Evolutionary conservation across 1,140 invertebrate genomes (phyloP).

Genomic region (Apolygus lucorum): DNA sequence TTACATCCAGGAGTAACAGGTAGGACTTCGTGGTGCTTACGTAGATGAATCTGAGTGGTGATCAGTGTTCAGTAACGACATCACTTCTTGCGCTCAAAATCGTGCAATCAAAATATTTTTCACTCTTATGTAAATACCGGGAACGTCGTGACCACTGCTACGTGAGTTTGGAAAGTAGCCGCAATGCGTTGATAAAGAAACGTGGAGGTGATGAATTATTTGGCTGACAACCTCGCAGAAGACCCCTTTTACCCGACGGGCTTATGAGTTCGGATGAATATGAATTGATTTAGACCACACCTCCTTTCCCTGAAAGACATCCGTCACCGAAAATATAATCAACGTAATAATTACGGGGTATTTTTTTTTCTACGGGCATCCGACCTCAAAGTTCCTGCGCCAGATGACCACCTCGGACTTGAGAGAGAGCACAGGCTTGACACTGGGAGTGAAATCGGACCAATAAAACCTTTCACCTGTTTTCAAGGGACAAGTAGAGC

Average conservation of each 20-base stretch:
- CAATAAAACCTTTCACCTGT: conserved; percentile 16
- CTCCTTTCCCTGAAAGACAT: neutral
- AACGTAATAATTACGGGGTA: neutral
- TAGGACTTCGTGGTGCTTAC: no score
- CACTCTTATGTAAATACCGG: neutral
- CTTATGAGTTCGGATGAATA: neutral
- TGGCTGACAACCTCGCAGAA: neutral
- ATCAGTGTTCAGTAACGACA: no score
- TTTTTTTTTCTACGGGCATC: neutral
- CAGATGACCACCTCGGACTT: neutral
- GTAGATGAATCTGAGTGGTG: no score
- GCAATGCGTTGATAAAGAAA: neutral
- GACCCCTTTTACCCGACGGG: neutral
- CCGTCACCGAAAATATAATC: neutral
- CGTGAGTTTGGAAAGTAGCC: conserved; percentile 2
- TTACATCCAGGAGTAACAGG: no score
- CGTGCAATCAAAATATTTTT: no score
- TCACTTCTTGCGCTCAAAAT: no score
- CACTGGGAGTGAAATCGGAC: conserved; percentile 9
- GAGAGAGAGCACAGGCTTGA: neutral
- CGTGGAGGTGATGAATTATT: neutral
- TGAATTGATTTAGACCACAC: neutral
- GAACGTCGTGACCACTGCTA: conserved; percentile 8
- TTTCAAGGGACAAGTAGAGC: conserved; percentile 5
- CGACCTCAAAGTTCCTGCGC: neutral